Evolutionary conservation across 2,888 invertebrate genomes (phyloP).

Genomic region (Nysson spinosus): DNA sequence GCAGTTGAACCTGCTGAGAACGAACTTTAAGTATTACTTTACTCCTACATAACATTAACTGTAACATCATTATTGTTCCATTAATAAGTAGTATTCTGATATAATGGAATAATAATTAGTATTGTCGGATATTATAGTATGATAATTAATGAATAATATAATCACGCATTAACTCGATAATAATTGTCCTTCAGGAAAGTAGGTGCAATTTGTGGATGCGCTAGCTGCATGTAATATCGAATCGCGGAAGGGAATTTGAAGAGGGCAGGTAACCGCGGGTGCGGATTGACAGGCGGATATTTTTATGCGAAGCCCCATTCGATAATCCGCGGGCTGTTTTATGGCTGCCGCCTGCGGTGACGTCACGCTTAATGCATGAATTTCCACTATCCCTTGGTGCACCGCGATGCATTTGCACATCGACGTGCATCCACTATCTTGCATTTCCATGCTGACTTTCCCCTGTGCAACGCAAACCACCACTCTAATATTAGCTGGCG

Average conservation of each 20-base stretch:
- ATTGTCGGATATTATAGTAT: no score
- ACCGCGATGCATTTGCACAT: background rate
- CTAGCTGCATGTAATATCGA: background rate
- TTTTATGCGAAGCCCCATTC: slow-evolving; percentile 75
- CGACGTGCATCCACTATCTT: slow-evolving; percentile 1
- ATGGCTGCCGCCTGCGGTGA: slow-evolving; percentile 69
- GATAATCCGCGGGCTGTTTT: slow-evolving; percentile 74
- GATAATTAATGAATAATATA: no score
- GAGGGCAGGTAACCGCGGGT: slow-evolving; percentile 36
- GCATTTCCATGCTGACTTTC: slow-evolving; percentile 3
- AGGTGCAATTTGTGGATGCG: no score
- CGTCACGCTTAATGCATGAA: slow-evolving; percentile 62
- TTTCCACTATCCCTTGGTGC: slow-evolving; percentile 45
- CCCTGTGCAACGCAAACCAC: background rate
- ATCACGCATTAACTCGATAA: no score
- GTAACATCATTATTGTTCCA: slow-evolving; percentile 14
- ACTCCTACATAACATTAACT: no score
- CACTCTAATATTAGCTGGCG: background rate
- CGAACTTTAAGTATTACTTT: no score
- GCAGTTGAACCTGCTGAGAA: slow-evolving; percentile 16
- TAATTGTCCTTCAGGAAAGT: no score
- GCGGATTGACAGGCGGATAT: slow-evolving; percentile 72
- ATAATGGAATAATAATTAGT: no score
- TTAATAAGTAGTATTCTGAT: no score
- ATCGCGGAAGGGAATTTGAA: background rate